These are phyloP conservation scores for Drosophila vallismaia DNA, from an alignment of 2,888 invertebrate genomes.

Conservation along the genomic window DNA sequence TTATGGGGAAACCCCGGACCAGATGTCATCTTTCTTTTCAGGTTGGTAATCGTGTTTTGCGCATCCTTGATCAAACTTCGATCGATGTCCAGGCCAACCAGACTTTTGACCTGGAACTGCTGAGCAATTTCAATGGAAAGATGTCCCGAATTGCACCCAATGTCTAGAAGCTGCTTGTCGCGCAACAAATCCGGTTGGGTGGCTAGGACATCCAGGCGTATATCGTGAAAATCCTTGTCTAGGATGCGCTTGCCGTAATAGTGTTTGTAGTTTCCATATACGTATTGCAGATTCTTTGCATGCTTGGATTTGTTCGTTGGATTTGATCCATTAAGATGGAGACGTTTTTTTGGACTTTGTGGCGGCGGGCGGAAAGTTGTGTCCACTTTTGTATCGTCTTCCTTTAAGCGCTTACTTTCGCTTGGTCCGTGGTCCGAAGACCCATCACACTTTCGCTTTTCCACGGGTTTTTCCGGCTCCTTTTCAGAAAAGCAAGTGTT, in stretches of 20 bases:
- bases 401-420: constrained; percentile 52
- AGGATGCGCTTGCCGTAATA: constrained; percentile 94
- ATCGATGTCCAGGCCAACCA: constrained; percentile 94
- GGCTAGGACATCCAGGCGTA: constrained; percentile 88
- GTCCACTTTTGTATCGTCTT: constrained; percentile 4
- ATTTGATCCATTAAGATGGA: constrained; percentile 33
- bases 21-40: constrained; percentile 59
- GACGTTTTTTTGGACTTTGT: constrained; percentile 60
- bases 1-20: constrained; percentile 89
- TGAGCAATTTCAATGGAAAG: constrained; percentile 91
- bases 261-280: constrained; percentile 83
- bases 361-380: constrained; percentile 6
- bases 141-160: constrained; percentile 95
- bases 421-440: neutral
- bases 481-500: constrained; percentile 17
- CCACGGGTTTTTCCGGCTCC: neutral
- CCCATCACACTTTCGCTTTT: constrained; percentile 32
- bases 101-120: constrained; percentile 88
- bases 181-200: constrained; percentile 88
- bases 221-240: constrained; percentile 87
- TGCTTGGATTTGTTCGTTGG: constrained; percentile 22
- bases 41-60: constrained; percentile 44
- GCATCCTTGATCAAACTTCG: constrained; percentile 86
- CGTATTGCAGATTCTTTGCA: constrained; percentile 63
- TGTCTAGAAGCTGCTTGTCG: constrained; percentile 91